A percentile compares a stretch with the other conserved stretches of the same genome.
Conservation (phyloP, 37 sponge, comb jelly and placozoan species). For the Cladorhizidae sp. region DNA sequence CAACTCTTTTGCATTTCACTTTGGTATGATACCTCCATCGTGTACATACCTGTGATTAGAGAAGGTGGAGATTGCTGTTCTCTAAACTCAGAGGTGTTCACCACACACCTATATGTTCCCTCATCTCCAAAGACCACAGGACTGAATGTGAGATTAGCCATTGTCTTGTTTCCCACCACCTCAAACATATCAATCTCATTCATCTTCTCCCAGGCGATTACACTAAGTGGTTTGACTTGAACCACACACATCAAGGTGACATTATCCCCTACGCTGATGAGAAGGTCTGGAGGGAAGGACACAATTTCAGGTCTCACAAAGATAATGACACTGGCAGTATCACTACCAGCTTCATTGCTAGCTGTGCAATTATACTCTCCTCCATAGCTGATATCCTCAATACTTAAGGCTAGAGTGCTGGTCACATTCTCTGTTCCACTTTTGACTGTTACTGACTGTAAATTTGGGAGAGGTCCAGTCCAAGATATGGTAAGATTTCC, state of each 20-base stretch:
- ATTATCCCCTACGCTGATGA: not conserved
- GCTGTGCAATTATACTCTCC: constrained; percentile 58
- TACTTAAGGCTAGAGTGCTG: not conserved
- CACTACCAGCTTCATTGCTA: constrained; percentile 59
- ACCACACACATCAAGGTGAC: constrained; percentile 46
- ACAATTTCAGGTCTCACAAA: constrained; percentile 23
- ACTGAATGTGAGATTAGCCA: not conserved
- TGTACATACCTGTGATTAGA: constrained; percentile 4
- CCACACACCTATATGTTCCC: constrained; percentile 44
- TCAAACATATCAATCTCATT: not conserved
- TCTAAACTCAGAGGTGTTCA: constrained; percentile 4
- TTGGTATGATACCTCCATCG: too few relatives aligned
- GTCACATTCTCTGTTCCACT: not conserved
- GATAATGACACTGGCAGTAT: constrained; percentile 12
- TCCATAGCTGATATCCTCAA: constrained; percentile 3
- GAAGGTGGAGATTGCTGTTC: not conserved
- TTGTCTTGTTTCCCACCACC: not conserved
- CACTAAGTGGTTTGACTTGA: constrained; percentile 25
- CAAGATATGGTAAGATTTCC: not conserved
- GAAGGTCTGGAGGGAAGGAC: constrained; percentile 7
- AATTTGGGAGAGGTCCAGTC: constrained; percentile 23
- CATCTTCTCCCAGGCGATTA: constrained; percentile 37
- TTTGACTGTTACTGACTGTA: not conserved
- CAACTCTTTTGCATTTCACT: not conserved
- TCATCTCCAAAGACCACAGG: constrained; percentile 34